Base-by-base conservation (phyloP, 2,113 vertebrate species). In the Maylandia zebra region DNA sequence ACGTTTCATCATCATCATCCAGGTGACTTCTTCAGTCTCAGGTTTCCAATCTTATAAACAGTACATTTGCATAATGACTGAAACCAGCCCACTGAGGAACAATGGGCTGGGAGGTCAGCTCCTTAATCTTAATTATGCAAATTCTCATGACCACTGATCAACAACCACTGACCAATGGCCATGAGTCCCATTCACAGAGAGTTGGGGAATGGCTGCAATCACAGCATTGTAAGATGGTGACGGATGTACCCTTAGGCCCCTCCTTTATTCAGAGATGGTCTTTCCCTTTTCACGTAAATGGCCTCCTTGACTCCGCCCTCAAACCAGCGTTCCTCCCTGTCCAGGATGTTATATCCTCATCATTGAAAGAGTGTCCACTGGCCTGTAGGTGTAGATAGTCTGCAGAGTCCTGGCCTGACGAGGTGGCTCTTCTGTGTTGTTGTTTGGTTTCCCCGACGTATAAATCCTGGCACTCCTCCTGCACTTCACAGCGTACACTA, bases 101-200 rank as follows among this genome's bases (percentile, higher is more conserved):
- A 10, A 32, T 3, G 27, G 57, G 27, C 27, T 61, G 57, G 3
- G 27, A 10, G 30, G 30, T 34, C 30, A 61, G 30, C 0, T 61
- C 30, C 27, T 61, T 10, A 1, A 0, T 61, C 57, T 0, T 17
- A 61, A 32, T 59, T 59, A 59, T 32, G 14, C 14, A 17, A 3
- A 61, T 6, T 32, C 8, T 6, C 57, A 32, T 32, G 14, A 0
- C 5, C 24, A 57, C 0, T 27, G 55, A 27, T 13, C 22, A 56
- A 8, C 1, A 2, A 7, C n/a, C 24, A 16, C 12, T 30, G 24
- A 30, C 1, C 27, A 59, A 6, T 0, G 0, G 0, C 4, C 7
- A 14, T 8, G 0, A 57, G 24, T 57, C 0, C 24, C 24, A 27
- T 27, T 2, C 12, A 57, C 55, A 57, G 7, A 27, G 24, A 57